Evolutionary conservation across 2,888 invertebrate genomes (phyloP), one percentile per base, ranked within the genome.

Genomic region (Drosophila peninsularis): DNA sequence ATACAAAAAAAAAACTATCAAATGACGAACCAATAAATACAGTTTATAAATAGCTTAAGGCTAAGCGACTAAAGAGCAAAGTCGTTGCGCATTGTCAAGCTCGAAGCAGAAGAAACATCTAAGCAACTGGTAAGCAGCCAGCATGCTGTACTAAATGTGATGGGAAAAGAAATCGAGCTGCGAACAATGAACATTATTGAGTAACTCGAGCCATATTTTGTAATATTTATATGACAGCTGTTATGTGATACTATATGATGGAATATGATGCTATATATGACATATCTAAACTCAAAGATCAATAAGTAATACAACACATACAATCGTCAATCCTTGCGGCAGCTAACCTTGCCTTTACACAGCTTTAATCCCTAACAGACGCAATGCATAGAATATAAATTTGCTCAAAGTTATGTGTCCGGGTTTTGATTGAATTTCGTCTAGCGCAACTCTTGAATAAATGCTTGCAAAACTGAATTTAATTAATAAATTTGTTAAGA

Each of bases 1-100:
- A 27, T 5, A 27, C 4, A 52, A 49, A 45, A 27, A 41, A 55
- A 19, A 61, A 63, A 49, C 63, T 60, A 65, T 58, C 62, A 63
- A 85, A 65, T 62, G 58, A 76, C 80, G 80, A 77, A 78, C 73
- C 78, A 73, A 80, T 80, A 84, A 81, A 82, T 72, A 72, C 82
- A 66, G 36, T 68, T 72, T 79, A 72, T 68, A 79, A 75, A 75
- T 72, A 79, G 72, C 71, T 63, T 39, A 39, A 21, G 53, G 75
- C 63, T 36, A 41, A 57, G 58, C 41, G 39, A 52, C 54, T 67
- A 73, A 85, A 86, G 80, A 83, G 68, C 73, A 80, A 69, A 67
- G 63, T 47, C 13, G 50, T 63, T 47, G 50, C n/a, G 44, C 39
- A 30, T 56, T 44, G 37, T 50, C 24, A 56, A 66, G 50, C 32